phyloP scores from a whole-genome alignment of 2,888 invertebrate genomes.

The Lasioglossum oenotherae region DNA sequence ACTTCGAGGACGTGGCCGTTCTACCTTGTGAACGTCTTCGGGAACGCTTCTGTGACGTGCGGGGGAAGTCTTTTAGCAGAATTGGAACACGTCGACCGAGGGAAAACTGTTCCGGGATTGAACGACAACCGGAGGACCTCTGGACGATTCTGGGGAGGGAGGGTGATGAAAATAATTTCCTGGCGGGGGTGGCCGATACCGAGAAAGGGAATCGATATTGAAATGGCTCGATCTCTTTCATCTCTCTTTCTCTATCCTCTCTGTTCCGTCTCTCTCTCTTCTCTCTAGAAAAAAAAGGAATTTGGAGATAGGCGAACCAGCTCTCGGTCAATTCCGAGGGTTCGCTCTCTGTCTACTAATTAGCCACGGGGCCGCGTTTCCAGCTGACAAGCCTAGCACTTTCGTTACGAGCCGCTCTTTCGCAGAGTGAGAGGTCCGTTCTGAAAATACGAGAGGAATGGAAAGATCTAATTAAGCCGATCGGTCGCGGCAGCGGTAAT shows the following conservation, averaged over 20 bases:
- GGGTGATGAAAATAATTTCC: conserved; percentile 37
- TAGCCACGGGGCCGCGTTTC: conserved; percentile 34
- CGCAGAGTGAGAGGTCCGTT: conserved; percentile 6
- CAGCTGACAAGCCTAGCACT: conserved; percentile 31
- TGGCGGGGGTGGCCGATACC: not conserved
- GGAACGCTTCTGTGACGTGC: not conserved
- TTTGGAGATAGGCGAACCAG: not conserved
- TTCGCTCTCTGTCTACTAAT: conserved; percentile 53
- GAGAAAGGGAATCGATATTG: conserved; percentile 7
- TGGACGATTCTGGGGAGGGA: not conserved
- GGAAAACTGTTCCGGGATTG: conserved; percentile 12
- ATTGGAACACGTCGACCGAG: conserved; percentile 51
- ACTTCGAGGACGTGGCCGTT: conserved; percentile 19
- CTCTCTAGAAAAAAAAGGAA: not conserved
- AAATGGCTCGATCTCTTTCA: conserved; percentile 12
- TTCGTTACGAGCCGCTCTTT: conserved; percentile 37
- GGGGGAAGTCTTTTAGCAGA: conserved; percentile 42
- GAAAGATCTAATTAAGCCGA: conserved; percentile 62
- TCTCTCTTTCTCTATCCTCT: not conserved
- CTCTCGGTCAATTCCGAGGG: conserved; percentile 33
- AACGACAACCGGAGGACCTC: not conserved
- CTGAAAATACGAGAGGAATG: conserved; percentile 29
- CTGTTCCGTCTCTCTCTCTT: not conserved
- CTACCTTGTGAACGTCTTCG: conserved; percentile 7
- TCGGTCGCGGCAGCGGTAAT: conserved; percentile 52